Evolutionary conservation across 2,113 vertebrate species (phyloP), one percentile per base, ranked within the genome.

Genomic region (Tringa solitaria): DNA sequence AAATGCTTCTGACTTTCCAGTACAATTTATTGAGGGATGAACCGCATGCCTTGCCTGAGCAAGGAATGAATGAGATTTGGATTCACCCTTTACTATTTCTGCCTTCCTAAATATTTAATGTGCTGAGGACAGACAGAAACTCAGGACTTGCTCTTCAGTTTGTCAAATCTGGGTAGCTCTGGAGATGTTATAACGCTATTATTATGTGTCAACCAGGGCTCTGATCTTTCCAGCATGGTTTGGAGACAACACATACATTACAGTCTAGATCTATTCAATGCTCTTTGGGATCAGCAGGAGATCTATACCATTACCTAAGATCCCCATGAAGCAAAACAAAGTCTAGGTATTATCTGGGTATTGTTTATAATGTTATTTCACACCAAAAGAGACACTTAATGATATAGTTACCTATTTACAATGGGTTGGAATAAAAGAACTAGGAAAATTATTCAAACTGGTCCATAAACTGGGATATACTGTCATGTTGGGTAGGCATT

Each of bases 81-180:
- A 85, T 69, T 85, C 41, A 72, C 22, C 33, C 89, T 84, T 84
- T 50, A 60, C 50, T 91, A 20, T 88, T 95, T 96, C 65, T 93
- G 89, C 45, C 23, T 83, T 79, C 28, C 37, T 84, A 59, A 92
- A 82, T 89, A 74, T 68, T 89, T 92, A 23, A 87, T 30, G 12
- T 76, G 41, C 30, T 63, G 27, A 37, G 45, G 23, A 69, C 51
- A 90, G 92, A 54, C 30, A 90, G 60, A 88, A 92, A 78, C n/a
- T 56, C 75, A 32, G 69, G 57, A 81, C 48, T n/a, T 68, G 54
- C 22, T 93, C 92, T 77, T 90, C 28, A 84, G 72, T 39, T 84
- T 2, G 1, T 70, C 56, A 41, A 59, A 89, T 67, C 80, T 61
- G 59, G 3, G 37, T 84, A 70, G 45, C 32, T 80, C 67, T 88